These are phyloP conservation scores for Bombyx huttoni DNA, from an alignment of 2,888 invertebrate species.

Conservation along the genomic window DNA sequence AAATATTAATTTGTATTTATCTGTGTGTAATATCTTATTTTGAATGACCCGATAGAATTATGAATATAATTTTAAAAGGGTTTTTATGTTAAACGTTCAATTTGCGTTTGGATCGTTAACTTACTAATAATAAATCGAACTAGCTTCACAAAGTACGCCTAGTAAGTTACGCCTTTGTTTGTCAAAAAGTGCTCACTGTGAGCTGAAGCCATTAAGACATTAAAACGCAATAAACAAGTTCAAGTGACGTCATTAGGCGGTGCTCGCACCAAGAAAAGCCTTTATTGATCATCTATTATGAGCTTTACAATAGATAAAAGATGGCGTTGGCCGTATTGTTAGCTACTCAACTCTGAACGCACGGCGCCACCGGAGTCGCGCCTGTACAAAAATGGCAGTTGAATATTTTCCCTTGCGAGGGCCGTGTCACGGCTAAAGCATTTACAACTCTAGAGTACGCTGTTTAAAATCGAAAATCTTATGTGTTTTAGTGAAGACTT, in stretches of 20 bases:
- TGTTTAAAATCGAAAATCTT: constrained; percentile 17
- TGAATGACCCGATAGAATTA: no score
- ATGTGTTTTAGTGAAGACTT: constrained; percentile 30
- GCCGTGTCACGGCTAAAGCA: constrained; percentile 11
- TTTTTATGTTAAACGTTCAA: no score
- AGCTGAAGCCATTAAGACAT: constrained; percentile 9
- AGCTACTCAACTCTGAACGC: constrained; percentile 54
- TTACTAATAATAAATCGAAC: no score
- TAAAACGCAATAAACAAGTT: constrained; percentile 12
- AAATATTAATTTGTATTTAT: no score
- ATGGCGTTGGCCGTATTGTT: constrained; percentile 65
- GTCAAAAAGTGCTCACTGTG: not conserved
- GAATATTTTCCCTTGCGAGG: constrained; percentile 62
- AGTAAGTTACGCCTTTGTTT: not conserved
- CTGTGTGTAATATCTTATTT: no score
- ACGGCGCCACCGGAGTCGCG: constrained; percentile 70
- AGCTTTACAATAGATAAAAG: constrained; percentile 62
- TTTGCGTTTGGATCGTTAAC: no score
- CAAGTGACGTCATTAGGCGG: constrained; percentile 14
- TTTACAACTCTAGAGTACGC: constrained; percentile 9
- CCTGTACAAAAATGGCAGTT: constrained; percentile 69
- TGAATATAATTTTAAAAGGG: no score
- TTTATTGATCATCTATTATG: constrained; percentile 54
- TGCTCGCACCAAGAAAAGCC: constrained; percentile 28
- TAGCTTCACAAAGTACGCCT: no score